A percentile compares a stretch with the other conserved stretches of the same genome.
Evolutionary conservation across 2,888 invertebrate species (phyloP).

Genomic region (Palloptera scutellata): DNA sequence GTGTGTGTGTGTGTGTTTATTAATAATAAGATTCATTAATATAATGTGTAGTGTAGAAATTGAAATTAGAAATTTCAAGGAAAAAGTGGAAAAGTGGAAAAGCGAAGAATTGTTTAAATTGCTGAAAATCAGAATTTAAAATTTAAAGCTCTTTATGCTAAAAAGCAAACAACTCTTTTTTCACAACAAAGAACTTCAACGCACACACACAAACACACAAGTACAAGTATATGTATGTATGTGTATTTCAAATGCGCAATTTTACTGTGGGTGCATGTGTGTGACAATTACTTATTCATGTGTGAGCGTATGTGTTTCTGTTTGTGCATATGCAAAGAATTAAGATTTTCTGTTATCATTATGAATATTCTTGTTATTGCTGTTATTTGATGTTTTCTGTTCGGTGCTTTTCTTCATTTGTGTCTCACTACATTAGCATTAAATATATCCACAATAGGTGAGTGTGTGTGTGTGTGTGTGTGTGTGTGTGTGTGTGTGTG

Average conservation of each 20-base stretch:
- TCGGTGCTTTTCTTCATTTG: too few relatives aligned
- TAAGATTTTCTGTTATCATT: too few relatives aligned
- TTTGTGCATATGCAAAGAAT: neutral
- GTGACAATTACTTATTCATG: neutral
- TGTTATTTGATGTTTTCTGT: too few relatives aligned
- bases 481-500: conserved; percentile 5
- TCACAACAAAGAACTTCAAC: neutral
- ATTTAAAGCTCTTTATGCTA: conserved; percentile 1
- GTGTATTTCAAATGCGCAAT: neutral
- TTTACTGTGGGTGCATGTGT: neutral
- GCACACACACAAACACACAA: neutral
- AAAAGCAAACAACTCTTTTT: neutral
- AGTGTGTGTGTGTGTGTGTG: neutral
- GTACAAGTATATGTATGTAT: neutral
- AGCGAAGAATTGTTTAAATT: too few relatives aligned
- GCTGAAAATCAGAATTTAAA: too few relatives aligned
- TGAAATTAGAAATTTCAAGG: too few relatives aligned
- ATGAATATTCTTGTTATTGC: too few relatives aligned
- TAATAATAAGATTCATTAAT: too few relatives aligned
- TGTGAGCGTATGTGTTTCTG: conserved; percentile 10
- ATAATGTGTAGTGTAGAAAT: too few relatives aligned
- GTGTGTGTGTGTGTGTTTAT: neutral
- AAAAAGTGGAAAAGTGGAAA: too few relatives aligned
- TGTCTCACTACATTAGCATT: too few relatives aligned
- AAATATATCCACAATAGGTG: too few relatives aligned